phyloP scores from a whole-genome alignment of 2,797 vertebrate species.

The Danio aesculapii region DNA sequence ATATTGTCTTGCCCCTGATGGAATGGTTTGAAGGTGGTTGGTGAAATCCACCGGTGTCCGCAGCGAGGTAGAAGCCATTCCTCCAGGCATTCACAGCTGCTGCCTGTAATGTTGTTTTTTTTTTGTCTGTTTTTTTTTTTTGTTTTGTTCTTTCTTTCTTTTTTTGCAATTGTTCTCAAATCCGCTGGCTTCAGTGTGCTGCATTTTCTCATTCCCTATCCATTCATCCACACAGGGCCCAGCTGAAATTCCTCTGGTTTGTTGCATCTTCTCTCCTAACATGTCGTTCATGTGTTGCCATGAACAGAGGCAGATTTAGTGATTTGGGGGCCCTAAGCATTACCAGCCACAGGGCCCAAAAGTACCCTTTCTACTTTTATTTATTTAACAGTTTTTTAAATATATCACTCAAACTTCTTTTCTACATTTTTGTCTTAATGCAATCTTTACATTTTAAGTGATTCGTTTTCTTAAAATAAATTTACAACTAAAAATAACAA shows the following conservation, averaged over 20 bases:
- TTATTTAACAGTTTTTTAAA: too few relatives aligned
- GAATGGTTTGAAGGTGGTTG: constrained; percentile 56
- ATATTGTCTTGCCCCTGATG: constrained; percentile 56
- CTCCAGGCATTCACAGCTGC: constrained; percentile 75
- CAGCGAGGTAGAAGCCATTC: constrained; percentile 75
- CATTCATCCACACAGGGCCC: constrained; percentile 44
- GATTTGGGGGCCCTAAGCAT: too few relatives aligned
- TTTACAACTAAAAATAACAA: too few relatives aligned
- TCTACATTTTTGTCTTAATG: too few relatives aligned
- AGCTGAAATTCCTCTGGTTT: constrained; percentile 52
- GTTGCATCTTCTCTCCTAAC: constrained; percentile 18
- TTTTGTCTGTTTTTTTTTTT: constrained; percentile 61
- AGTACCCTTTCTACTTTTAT: too few relatives aligned
- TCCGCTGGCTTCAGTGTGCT: constrained; percentile 78
- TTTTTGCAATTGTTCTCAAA: constrained; percentile 83
- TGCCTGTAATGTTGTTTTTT: constrained; percentile 81
- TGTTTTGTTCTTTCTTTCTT: constrained; percentile 52
- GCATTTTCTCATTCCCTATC: constrained; percentile 77
- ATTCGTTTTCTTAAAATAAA: too few relatives aligned
- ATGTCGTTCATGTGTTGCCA: not conserved
- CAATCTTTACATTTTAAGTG: too few relatives aligned
- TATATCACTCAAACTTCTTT: too few relatives aligned
- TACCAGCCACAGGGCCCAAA: too few relatives aligned
- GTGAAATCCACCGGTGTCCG: constrained; percentile 73
- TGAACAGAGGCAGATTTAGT: too few relatives aligned